phyloP scores from a whole-genome alignment of 1,140 invertebrate genomes.

The Telenomus remus region DNA sequence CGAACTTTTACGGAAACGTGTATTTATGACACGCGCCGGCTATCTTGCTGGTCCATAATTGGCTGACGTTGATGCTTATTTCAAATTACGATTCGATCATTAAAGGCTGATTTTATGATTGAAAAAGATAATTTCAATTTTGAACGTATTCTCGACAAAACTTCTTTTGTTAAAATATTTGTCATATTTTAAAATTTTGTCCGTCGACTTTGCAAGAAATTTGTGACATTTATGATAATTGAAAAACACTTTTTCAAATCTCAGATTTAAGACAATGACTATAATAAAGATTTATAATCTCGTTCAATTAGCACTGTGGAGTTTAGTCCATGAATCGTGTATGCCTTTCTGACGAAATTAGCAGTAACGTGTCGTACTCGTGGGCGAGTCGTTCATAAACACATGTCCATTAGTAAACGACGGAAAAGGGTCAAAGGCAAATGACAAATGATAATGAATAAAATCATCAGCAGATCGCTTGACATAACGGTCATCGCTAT shows the following conservation, averaged over 20 bases:
- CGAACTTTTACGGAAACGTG: slow-evolving; percentile 41
- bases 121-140: too few species aligned
- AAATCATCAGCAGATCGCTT: slow-evolving; percentile 65
- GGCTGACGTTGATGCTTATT: slow-evolving; percentile 40
- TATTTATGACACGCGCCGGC: slow-evolving; percentile 50
- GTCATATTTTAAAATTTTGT: too few species aligned
- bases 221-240: too few species aligned
- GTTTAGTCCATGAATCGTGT: slow-evolving; percentile 43
- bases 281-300: too few species aligned
- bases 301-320: slow-evolving; percentile 12
- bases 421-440: slow-evolving; percentile 58
- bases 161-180: too few species aligned
- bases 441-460: slow-evolving; percentile 61
- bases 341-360: slow-evolving; percentile 55
- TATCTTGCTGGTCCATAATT: slow-evolving; percentile 50
- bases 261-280: background rate
- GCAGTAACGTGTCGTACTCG: slow-evolving; percentile 53
- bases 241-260: too few species aligned
- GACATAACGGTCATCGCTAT: slow-evolving; percentile 63
- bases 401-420: slow-evolving; percentile 50
- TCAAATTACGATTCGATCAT: slow-evolving; percentile 48
- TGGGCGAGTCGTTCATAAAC: slow-evolving; percentile 55
- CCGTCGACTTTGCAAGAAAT: too few species aligned
- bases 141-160: too few species aligned
- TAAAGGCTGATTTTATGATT: background rate